Conservation (phyloP, 92 coral and sea anemone genomes). For the Parazoanthus swiftii region DNA sequence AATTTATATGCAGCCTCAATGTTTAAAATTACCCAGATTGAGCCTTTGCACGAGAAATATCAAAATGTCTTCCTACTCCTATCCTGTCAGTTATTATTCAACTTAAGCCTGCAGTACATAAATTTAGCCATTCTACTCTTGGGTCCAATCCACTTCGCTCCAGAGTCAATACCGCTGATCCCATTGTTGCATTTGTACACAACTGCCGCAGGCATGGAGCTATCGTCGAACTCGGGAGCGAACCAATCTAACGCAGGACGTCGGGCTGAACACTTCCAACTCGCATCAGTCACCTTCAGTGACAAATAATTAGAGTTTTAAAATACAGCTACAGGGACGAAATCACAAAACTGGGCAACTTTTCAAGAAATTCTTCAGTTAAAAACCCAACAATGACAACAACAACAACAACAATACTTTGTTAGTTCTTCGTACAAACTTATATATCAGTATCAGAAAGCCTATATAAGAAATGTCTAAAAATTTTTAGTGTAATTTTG, state of each 20-base stretch:
- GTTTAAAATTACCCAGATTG: too few relatives aligned
- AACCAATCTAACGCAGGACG: not conserved
- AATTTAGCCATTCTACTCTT: not conserved
- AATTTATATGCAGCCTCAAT: too few relatives aligned
- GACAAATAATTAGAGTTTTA: not conserved
- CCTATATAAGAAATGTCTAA: too few relatives aligned
- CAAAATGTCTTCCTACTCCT: not conserved
- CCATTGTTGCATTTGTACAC: not conserved
- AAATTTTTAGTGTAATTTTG: too few relatives aligned
- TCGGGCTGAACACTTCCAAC: constrained; percentile 5
- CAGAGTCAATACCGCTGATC: not conserved
- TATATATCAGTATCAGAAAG: too few relatives aligned
- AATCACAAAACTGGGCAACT: too few relatives aligned
- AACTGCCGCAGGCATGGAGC: constrained; percentile 1
- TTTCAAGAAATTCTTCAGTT: too few relatives aligned
- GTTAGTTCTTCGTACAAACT: too few relatives aligned
- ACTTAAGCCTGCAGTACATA: constrained; percentile 13
- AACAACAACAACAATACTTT: too few relatives aligned
- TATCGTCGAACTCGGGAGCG: constrained; percentile 1
- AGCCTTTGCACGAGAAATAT: too few relatives aligned
- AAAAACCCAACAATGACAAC: too few relatives aligned
- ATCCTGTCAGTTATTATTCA: not conserved
- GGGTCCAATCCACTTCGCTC: constrained; percentile 24
- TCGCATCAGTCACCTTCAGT: constrained; percentile 11
- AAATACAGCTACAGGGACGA: not conserved